These are phyloP conservation scores for Agrenia bidenticulata DNA, from an alignment of 2,888 invertebrate genomes.

Conservation along the genomic window DNA sequence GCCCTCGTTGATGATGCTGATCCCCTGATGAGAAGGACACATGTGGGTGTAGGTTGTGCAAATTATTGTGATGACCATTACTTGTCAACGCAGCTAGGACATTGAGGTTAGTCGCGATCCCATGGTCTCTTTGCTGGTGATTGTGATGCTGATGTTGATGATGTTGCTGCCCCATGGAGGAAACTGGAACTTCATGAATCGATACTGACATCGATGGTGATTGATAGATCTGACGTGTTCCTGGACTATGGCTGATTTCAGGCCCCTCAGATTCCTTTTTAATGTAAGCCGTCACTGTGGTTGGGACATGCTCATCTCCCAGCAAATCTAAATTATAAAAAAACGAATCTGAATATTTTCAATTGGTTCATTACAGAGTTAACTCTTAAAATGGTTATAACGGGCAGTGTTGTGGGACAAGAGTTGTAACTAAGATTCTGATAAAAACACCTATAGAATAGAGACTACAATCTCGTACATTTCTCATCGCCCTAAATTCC, in stretches of 20 bases:
- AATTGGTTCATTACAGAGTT: too few species aligned
- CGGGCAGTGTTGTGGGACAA: too few species aligned
- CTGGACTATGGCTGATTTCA: background rate
- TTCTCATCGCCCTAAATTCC: too few species aligned
- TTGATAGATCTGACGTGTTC: conserved; percentile 20
- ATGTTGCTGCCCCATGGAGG: conserved; percentile 7
- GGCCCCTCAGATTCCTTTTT: conserved; percentile 16
- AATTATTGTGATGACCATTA: conserved; percentile 33
- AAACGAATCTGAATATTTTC: too few species aligned
- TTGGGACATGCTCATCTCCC: conserved; percentile 20
- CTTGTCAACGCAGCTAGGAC: conserved; percentile 41
- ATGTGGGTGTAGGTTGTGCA: background rate
- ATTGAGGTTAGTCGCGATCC: conserved; percentile 28
- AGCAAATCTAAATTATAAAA: conserved; percentile 6
- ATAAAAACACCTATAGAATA: too few species aligned
- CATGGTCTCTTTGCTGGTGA: conserved; percentile 13
- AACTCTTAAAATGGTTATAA: too few species aligned
- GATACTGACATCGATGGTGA: conserved; percentile 16
- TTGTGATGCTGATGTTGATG: conserved; percentile 3
- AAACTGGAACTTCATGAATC: conserved; percentile 19
- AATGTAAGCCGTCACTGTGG: background rate
- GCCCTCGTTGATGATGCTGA: conserved; percentile 22
- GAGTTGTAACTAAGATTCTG: too few species aligned
- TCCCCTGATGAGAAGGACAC: conserved; percentile 24
- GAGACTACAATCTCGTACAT: too few species aligned